Percentiles rank a stretch among this genome's conserved stretches.
Conservation (phyloP, 2,888 invertebrate species). For the Taenaris catops region DNA sequence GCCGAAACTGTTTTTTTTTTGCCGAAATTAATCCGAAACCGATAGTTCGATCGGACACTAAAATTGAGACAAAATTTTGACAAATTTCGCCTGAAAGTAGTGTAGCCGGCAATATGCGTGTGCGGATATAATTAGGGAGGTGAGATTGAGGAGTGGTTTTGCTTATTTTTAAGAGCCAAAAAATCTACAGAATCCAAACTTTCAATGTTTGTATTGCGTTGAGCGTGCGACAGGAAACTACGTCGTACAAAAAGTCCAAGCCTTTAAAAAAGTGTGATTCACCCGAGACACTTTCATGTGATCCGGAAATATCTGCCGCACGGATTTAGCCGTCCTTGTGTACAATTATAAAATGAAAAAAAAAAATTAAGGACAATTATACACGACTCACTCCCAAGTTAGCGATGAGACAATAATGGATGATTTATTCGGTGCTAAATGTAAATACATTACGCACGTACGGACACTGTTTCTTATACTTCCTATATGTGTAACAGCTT, state of each 20-base stretch:
- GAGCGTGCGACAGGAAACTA: slow-evolving; percentile 58
- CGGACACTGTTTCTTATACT: background rate
- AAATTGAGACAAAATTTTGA: too few relatives aligned
- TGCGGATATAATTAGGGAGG: slow-evolving; percentile 31
- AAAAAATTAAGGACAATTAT: slow-evolving; percentile 67
- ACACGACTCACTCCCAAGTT: slow-evolving; percentile 34
- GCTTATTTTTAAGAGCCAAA: slow-evolving; percentile 48
- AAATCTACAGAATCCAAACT: slow-evolving; percentile 49
- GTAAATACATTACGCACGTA: slow-evolving; percentile 24
- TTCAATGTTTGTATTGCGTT: slow-evolving; percentile 52
- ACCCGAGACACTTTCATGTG: slow-evolving; percentile 63
- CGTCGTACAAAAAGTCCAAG: slow-evolving; percentile 49
- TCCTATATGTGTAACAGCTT: too few relatives aligned
- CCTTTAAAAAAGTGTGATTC: slow-evolving; percentile 64
- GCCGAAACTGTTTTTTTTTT: too few relatives aligned
- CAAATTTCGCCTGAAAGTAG: too few relatives aligned
- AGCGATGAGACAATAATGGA: slow-evolving; percentile 39
- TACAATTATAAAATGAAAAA: slow-evolving; percentile 52
- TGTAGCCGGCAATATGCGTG: too few relatives aligned
- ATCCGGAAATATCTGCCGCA: slow-evolving; percentile 66
- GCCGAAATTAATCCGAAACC: too few relatives aligned
- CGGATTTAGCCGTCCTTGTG: slow-evolving; percentile 73
- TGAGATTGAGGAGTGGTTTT: slow-evolving; percentile 34
- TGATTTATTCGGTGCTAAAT: slow-evolving; percentile 37
- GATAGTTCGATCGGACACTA: too few relatives aligned